Evolutionary conservation across 2,113 vertebrate genomes (phyloP).

Genomic region (Sclerurus mexicanus): DNA sequence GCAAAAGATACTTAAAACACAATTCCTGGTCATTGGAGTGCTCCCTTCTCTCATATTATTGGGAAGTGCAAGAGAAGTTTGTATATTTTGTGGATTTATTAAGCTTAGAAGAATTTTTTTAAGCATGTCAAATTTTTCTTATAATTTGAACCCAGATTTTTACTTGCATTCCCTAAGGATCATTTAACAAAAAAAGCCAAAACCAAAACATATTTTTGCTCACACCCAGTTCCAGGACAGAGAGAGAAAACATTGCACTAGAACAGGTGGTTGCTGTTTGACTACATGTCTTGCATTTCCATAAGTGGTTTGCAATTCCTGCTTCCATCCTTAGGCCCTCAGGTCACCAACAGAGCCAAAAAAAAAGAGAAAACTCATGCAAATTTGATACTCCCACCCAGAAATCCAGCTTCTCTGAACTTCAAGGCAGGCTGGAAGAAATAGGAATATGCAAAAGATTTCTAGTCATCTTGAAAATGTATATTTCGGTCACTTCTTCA

Average conservation of each 20-base stretch:
- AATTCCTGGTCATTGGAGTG: neutral
- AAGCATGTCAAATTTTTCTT: neutral
- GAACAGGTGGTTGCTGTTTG: neutral
- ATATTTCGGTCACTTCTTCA: neutral
- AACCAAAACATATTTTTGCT: neutral
- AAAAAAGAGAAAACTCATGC: neutral
- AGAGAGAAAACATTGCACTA: neutral
- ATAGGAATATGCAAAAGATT: neutral
- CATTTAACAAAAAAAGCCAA: neutral
- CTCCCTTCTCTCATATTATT: neutral
- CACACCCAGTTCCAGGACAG: neutral
- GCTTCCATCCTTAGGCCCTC: neutral
- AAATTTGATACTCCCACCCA: fast-evolving
- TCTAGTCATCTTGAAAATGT: neutral
- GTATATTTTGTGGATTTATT: neutral
- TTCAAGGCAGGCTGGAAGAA: neutral
- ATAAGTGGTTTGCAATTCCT: neutral
- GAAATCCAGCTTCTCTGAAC: neutral
- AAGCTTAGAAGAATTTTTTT: neutral
- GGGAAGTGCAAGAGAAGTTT: neutral
- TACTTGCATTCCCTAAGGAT: neutral
- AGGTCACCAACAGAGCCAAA: neutral
- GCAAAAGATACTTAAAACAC: constrained; percentile 28
- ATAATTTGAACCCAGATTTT: neutral
- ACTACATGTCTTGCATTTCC: neutral